Conservation (phyloP, 2,797 vertebrate genomes). For the Leucoraja ocellata region DNA sequence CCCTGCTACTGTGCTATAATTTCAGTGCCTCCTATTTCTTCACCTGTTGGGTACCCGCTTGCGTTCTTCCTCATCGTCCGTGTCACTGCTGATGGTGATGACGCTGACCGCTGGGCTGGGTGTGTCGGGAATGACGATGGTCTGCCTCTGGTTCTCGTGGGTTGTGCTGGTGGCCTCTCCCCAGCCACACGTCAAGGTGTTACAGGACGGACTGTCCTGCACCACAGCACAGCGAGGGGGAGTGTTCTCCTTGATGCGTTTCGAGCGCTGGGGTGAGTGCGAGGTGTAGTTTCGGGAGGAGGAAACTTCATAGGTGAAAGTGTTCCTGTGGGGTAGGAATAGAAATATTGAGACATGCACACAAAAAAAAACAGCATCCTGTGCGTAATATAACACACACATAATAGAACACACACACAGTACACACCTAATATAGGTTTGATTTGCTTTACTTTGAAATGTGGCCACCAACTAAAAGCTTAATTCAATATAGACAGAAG, state of each 20-base stretch:
- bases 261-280: conserved; percentile 83
- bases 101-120: conserved; percentile 95
- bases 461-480: too few species aligned
- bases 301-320: conserved; percentile 82
- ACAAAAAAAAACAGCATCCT: neutral
- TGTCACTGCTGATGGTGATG: conserved; percentile 99
- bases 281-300: conserved; percentile 75
- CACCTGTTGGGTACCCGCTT: conserved; percentile 82
- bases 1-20: neutral
- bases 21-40: conserved; percentile 41
- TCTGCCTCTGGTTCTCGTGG: conserved; percentile 79
- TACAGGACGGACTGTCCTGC: conserved; percentile 72
- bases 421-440: neutral
- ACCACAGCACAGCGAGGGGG: conserved; percentile 86
- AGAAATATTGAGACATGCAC: neutral
- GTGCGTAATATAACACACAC: too few species aligned
- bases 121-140: conserved; percentile 93
- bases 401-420: neutral
- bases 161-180: conserved; percentile 71
- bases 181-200: conserved; percentile 67
- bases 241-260: conserved; percentile 95
- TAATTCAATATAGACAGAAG: too few species aligned
- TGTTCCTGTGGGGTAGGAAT: conserved; percentile 60
- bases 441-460: neutral
- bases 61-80: conserved; percentile 91